A percentile compares a stretch with the other conserved stretches of the same genome.
phyloP scores from a whole-genome alignment of 2,113 vertebrate genomes.

The Zapornia atra region DNA sequence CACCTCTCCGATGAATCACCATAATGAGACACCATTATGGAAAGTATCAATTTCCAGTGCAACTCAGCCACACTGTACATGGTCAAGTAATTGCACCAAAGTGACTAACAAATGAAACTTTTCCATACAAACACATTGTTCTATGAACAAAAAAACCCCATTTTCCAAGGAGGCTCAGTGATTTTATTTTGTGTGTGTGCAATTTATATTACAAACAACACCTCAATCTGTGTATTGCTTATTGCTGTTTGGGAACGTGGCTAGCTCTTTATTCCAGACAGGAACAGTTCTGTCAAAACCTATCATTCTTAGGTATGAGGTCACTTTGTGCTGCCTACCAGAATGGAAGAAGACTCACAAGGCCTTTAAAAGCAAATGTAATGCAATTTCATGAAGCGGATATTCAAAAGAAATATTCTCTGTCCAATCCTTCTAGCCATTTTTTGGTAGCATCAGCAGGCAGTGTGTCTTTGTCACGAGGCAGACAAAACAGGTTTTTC shows the following conservation, averaged over 20 bases:
- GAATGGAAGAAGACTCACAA: background rate
- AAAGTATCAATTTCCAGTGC: conserved; percentile 49
- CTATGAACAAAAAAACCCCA: background rate
- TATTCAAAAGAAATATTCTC: background rate
- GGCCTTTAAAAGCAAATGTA: background rate
- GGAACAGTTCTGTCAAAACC: background rate
- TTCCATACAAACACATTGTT: background rate
- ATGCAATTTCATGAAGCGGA: background rate
- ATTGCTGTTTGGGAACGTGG: background rate
- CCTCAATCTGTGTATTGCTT: background rate
- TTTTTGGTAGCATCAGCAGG: background rate
- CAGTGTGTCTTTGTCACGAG: background rate
- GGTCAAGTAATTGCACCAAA: conserved; percentile 25
- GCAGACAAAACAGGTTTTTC: background rate
- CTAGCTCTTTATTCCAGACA: background rate
- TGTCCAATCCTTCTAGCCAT: background rate
- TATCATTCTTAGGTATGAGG: background rate
- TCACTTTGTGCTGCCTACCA: background rate
- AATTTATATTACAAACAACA: background rate
- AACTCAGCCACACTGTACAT: background rate
- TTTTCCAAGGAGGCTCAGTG: background rate
- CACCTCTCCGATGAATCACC: conserved; percentile 49
- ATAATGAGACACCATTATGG: conserved; percentile 29
- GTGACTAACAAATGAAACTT: conserved; percentile 47
- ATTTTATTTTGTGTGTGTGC: background rate